Percentiles rank a stretch among this genome's conserved stretches.
Conservation (phyloP, 2,888 invertebrate genomes). For the Sarcophaga caerulescens region DNA sequence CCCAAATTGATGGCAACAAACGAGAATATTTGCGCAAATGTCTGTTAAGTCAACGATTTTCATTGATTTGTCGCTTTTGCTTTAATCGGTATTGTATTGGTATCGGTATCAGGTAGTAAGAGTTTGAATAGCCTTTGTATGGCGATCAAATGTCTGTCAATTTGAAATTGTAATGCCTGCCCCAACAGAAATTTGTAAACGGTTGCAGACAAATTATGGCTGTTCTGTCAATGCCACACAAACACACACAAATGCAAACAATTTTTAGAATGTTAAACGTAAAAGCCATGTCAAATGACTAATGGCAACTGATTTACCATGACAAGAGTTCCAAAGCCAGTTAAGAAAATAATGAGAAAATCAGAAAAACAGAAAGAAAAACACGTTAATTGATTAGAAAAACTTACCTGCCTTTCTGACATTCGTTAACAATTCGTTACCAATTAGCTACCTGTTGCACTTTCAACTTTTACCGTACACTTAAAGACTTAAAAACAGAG, state of each 20-base stretch:
- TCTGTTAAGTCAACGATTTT: not conserved
- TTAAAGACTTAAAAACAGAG: too few relatives aligned
- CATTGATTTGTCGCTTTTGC: not conserved
- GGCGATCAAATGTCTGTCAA: not conserved
- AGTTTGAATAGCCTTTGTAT: not conserved
- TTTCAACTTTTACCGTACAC: not conserved
- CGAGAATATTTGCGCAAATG: not conserved
- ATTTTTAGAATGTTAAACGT: not conserved
- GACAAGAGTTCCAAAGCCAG: too few relatives aligned
- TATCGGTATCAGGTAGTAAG: not conserved
- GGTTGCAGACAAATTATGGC: not conserved
- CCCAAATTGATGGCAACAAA: not conserved
- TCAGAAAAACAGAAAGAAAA: too few relatives aligned
- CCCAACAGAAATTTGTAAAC: not conserved
- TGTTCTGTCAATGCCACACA: not conserved
- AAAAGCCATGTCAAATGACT: not conserved
- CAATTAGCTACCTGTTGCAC: not conserved
- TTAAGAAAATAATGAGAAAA: too few relatives aligned
- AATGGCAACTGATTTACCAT: not conserved
- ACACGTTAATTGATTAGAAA: too few relatives aligned
- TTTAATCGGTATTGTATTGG: too few relatives aligned
- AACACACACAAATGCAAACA: not conserved
- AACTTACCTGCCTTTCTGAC: too few relatives aligned
- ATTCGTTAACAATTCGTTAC: too few relatives aligned
- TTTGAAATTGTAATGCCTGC: not conserved